Evolutionary conservation across 1,140 invertebrate genomes (phyloP), one percentile per base, ranked within the genome.

Genomic region (Amphibalanus amphitrite): DNA sequence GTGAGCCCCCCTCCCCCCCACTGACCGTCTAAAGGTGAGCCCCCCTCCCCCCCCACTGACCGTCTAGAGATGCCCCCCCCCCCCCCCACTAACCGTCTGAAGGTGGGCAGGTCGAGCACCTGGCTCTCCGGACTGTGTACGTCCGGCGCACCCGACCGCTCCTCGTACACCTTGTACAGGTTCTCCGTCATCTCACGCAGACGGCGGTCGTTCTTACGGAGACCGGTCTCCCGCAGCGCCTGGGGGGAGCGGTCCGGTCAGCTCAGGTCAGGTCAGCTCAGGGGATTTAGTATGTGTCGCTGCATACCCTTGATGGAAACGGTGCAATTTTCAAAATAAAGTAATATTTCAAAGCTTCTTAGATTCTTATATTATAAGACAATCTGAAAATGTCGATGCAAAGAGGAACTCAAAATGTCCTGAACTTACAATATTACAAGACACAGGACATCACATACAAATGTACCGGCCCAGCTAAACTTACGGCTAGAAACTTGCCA

Each of bases 151-250:
- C 87, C 88, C 47, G 78, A 69, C 69, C 83, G 84, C 73, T 69
- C 76, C 72, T 86, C 83, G 75, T 93, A 89, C 69, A 90, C 86
- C 75, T 87, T 87, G 77, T 87, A 87, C 29, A 96, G 81, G 76
- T 91, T 93, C 29, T 89, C 87, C 81, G 90, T 89, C 73, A 95
- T 85, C 81, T 95, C 91, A 73, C 87, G 86, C 20, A 97, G 84
- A 6, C 93, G 82, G 0, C 90, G 90, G 81, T 97, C 93, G 75
- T 85, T 91, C 79, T 89, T 90, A 71, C 90, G 84, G 6, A 97
- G 84, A 13, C 93, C 94, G 20, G 92, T 93, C 15, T 86, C 87
- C 78, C 88, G 87, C 69, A 97, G 80, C 38, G 91, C 91, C 90
- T 92, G 77, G 23, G 78, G 82, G 33, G 33, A 47, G 33, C 4